Base-by-base conservation (phyloP, 2,888 invertebrate genomes). In the Acrobasis repandana region DNA sequence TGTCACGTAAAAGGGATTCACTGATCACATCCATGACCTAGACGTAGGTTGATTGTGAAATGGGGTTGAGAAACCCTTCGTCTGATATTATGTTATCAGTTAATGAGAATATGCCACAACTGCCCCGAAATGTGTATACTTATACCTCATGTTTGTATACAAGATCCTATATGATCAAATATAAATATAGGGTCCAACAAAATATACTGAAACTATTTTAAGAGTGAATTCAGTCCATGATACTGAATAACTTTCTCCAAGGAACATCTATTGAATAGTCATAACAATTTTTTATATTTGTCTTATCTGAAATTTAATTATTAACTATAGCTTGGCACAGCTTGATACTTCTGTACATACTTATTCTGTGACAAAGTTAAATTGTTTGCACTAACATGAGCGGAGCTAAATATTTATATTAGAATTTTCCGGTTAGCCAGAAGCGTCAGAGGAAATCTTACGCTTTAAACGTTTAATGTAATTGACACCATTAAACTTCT, bases 361-460 rank as follows among this genome's bases (percentile, higher is more conserved):
- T 15, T 59, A 59, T 2, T 28, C 59, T 50, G 28, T 46, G 51
- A 28, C 5, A 16, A 52, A 20, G 15, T 51, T 46, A 51, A 51
- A 51, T 46, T 51, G 38, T 51, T 51, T 51, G 33, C 38, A 16
- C 46, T 33, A 51, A 59, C 51, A 59, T 51, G 20, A 50, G 36
- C 28, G 28, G n/a, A 18, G 46, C 43, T 28, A 46, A 50, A 46
- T 59, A 51, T 59, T 59, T 59, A 46, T 33, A n/a, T 52, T 18
- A 20, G 49, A 46, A 56, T 58, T 60, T 36, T 56, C 43, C 16
- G 58, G 47, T 60, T 62, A 54, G 20, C 54, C 38, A 51, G 36
- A 43, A 54, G 14, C 15, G 58, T 34, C 48, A 34, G 48, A 57
- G 48, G 50, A 58, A 54, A 61, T 54, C 14, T 14, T 11, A 38